Evolutionary conservation across 2,888 invertebrate genomes (phyloP).

Genomic region (Incurvaria masculella): DNA sequence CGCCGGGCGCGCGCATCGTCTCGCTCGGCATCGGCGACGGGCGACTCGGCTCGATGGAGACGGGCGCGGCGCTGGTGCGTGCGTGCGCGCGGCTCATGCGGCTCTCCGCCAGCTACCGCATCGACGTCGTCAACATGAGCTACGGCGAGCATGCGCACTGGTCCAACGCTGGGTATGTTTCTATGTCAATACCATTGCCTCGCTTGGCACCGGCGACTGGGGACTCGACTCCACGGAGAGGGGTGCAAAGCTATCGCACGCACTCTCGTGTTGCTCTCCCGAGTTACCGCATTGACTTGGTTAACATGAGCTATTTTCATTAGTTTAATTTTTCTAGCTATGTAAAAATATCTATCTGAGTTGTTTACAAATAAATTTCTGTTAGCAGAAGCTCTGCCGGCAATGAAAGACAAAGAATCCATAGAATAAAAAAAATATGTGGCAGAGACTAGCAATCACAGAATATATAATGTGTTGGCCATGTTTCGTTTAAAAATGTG

Average conservation of each 20-base stretch:
- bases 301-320: not conserved
- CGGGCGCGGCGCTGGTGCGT: conserved; percentile 87
- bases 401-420: no score
- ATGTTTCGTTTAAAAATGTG: no score
- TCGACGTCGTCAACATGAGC: conserved; percentile 97
- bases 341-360: conserved; percentile 6
- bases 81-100: conserved; percentile 90
- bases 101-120: conserved; percentile 53
- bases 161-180: conserved; percentile 79
- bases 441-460: no score
- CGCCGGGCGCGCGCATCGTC: conserved; percentile 93
- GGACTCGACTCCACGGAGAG: no score
- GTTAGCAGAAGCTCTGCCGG: no score
- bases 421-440: no score
- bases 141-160: conserved; percentile 96
- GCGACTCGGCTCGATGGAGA: conserved; percentile 92
- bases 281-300: no score
- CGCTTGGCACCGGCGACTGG: no score
- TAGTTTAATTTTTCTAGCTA: not conserved
- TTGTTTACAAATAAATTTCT: no score
- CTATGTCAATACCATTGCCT: not conserved
- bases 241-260: no score
- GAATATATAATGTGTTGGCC: no score
- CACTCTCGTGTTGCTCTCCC: no score
- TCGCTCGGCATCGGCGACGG: conserved; percentile 94